Evolutionary conservation across 2,888 invertebrate genomes (phyloP).

Genomic region (Eupithecia subumbrata): DNA sequence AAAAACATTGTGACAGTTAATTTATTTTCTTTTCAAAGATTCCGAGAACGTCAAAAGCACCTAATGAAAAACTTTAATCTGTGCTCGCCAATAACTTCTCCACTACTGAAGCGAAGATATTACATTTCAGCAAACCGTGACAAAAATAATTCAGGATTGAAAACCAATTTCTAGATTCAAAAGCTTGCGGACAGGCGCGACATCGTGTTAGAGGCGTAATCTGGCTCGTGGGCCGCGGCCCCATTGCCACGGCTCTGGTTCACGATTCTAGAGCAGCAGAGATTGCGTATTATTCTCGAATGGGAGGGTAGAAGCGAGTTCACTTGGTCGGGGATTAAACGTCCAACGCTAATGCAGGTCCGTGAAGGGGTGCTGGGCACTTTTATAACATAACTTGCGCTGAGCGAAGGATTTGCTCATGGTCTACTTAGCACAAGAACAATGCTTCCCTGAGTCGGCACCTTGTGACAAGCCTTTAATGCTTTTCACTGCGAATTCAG

Average conservation of each 20-base stretch:
- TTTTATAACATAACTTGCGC: conserved; percentile 47
- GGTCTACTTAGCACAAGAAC: conserved; percentile 50
- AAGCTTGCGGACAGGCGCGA: conserved; percentile 51
- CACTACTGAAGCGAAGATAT: conserved; percentile 31
- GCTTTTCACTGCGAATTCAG: conserved; percentile 34
- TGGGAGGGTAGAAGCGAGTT: conserved; percentile 27
- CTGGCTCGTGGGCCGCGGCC: conserved; percentile 49
- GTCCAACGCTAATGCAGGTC: conserved; percentile 53
- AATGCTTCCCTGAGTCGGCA: conserved; percentile 50
- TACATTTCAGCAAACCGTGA: conserved; percentile 45
- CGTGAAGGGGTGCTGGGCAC: conserved; percentile 46
- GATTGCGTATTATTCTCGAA: conserved; percentile 40
- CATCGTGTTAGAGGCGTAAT: conserved; percentile 54
- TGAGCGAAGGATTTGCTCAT: conserved; percentile 47
- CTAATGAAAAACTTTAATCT: conserved; percentile 21
- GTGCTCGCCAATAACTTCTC: conserved; percentile 16
- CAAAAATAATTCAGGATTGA: conserved; percentile 52
- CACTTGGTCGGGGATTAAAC: conserved; percentile 49
- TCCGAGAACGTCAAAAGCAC: not conserved
- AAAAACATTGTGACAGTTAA: not conserved
- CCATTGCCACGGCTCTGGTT: conserved; percentile 45
- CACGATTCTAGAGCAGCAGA: conserved; percentile 29
- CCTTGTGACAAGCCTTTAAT: conserved; percentile 40
- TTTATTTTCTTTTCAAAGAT: not conserved
- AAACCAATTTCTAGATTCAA: conserved; percentile 58